phyloP scores from a whole-genome alignment of 2,113 vertebrate genomes.

The Tachuris rubrigastra region DNA sequence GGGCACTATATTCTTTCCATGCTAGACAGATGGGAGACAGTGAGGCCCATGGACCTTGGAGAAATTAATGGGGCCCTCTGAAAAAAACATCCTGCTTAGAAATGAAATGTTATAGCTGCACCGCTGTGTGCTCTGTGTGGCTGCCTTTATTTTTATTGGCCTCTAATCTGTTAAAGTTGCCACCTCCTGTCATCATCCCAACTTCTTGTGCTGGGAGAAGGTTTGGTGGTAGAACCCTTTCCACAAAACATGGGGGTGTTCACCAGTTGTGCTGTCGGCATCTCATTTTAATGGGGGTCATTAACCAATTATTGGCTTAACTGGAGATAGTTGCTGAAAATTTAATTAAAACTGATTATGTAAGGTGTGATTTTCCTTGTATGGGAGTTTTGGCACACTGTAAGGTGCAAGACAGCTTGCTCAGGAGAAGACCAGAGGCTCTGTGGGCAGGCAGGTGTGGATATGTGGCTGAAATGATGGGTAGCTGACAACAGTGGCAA shows the following conservation, averaged over 20 bases:
- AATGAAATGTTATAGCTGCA: conserved; percentile 51
- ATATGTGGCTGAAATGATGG: not conserved
- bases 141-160: conserved; percentile 24
- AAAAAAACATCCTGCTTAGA: conserved; percentile 39
- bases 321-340: not conserved
- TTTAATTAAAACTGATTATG: not conserved
- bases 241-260: not conserved
- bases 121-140: not conserved
- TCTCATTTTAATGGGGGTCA: not conserved
- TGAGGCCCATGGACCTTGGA: conserved; percentile 49
- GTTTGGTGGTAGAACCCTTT: not conserved
- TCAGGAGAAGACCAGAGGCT: not conserved
- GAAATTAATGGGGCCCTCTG: conserved; percentile 53
- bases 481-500: not conserved
- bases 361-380: not conserved
- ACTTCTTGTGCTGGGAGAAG: not conserved
- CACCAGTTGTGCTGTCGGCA: not conserved
- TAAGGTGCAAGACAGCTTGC: not conserved
- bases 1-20: conserved; percentile 49
- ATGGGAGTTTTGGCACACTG: fast-evolving
- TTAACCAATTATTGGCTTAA: not conserved
- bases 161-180: not conserved
- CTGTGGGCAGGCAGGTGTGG: not conserved
- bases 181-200: not conserved
- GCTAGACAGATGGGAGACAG: conserved; percentile 58